Base-by-base conservation (phyloP, 1,140 invertebrate species). In the Patella vulgata region DNA sequence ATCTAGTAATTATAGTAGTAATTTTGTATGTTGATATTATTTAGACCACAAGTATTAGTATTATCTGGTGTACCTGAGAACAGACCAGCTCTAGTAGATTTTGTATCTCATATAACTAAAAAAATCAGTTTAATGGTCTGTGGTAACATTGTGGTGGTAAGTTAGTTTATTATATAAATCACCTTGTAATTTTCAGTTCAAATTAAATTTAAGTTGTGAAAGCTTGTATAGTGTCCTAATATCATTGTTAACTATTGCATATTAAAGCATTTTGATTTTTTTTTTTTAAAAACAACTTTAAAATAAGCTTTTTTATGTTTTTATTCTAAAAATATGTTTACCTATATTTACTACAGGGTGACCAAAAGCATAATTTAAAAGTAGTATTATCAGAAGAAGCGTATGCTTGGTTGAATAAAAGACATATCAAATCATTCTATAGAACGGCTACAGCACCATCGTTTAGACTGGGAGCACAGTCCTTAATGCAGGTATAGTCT, bases 341-440 rank as follows among this genome's bases (percentile, higher is more conserved):
- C n/a, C n/a, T n/a, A n/a, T n/a, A n/a, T n/a, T n/a, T n/a, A n/a
- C n/a, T n/a, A n/a, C 59, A 78, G 76, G 76, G 74, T 40, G 72
- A 76, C 17, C 58, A 76, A 58, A 62, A 61, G 33, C 57, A 74
- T 21, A 72, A 78, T 39, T 59, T 76, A 27, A 67, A 66, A 19
- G 63, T 68, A 39, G 43, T 76, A 21, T 48, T 68, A n/a, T 74
- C 70, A 5, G 68, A 89, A 48, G 91, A 90, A 2, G 91, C 90
- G 1, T 90, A 92, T 67, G 86, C 88, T 8, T 96, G 92, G 90
- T 85, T 96, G 12, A 84, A 87, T 46, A 87, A 88, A n/a, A 87
- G 90, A 28, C 93, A 93, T 81, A 90, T 97, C 25, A 96, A 94
- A 78, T 91, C 91, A 0, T 98, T 98, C 83, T 96, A 95, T 74